Percentiles rank a stretch among this genome's conserved stretches.
phyloP scores from a whole-genome alignment of 2,797 vertebrate genomes.

The Coendou prehensilis region DNA sequence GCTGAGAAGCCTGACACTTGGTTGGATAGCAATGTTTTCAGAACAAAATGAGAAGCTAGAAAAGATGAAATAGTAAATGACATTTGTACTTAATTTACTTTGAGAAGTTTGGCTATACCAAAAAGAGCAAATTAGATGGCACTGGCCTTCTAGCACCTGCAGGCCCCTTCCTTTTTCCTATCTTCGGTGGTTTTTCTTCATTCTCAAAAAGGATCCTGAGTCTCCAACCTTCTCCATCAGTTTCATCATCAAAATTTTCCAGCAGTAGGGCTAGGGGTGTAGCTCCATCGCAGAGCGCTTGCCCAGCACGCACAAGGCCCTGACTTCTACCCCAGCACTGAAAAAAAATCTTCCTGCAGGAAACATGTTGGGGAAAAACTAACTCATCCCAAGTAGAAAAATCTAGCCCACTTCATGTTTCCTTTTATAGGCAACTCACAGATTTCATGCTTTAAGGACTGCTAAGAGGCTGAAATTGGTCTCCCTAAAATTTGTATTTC shows the following conservation, averaged over 20 bases:
- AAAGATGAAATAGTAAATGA: constrained; percentile 39
- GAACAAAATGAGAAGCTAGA: constrained; percentile 40
- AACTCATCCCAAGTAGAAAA: not conserved
- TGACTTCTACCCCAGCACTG: not conserved
- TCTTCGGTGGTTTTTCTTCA: not conserved
- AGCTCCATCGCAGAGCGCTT: not conserved
- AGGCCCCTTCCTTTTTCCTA: not conserved
- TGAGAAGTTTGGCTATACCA: not conserved
- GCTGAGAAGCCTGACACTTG: not conserved
- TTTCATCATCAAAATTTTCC: not conserved
- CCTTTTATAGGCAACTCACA: not conserved
- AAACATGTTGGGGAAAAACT: constrained; percentile 1
- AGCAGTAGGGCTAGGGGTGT: not conserved
- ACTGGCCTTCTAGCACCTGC: not conserved
- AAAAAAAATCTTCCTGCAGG: not conserved
- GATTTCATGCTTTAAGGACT: not conserved
- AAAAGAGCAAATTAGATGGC: not conserved
- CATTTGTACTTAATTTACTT: constrained; percentile 37
- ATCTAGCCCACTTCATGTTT: not conserved
- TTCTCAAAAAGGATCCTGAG: constrained; percentile 20
- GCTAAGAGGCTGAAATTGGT: not conserved
- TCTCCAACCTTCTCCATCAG: not conserved
- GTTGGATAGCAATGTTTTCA: not conserved
- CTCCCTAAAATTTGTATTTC: not conserved
- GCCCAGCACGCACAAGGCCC: not conserved